A percentile compares a stretch with the other conserved stretches of the same genome.
phyloP scores from a whole-genome alignment of 2,888 invertebrate species.

The Microctonus brassicae region DNA sequence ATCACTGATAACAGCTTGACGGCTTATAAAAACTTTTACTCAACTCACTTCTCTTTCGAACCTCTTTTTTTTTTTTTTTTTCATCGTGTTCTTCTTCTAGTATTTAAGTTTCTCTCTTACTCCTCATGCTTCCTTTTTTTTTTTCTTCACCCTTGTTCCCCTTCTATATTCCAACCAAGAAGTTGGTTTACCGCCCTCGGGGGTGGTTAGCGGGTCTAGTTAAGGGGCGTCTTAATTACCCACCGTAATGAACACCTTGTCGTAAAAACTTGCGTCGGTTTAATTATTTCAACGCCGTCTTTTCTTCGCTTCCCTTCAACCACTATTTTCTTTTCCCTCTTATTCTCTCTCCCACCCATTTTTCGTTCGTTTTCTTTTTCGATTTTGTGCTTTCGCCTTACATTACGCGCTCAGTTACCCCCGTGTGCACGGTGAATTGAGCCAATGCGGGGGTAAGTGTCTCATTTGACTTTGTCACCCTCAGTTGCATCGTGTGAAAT shows the following conservation, averaged over 20 bases:
- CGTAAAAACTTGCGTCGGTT: constrained; percentile 69
- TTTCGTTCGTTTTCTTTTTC: too few relatives aligned
- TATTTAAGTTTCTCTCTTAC: constrained; percentile 35
- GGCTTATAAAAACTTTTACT: constrained; percentile 62
- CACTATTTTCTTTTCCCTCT: too few relatives aligned
- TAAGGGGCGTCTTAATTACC: constrained; percentile 70
- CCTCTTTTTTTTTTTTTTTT: constrained; percentile 14
- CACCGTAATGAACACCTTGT: constrained; percentile 70
- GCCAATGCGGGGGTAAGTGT: not conserved
- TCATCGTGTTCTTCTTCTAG: constrained; percentile 33
- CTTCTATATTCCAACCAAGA: constrained; percentile 57
- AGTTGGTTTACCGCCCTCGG: constrained; percentile 69
- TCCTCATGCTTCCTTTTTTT: constrained; percentile 37
- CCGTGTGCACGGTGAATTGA: constrained; percentile 13
- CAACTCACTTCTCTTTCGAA: not conserved
- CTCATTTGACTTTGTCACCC: not conserved
- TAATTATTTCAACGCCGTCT: constrained; percentile 65
- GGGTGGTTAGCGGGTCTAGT: constrained; percentile 68
- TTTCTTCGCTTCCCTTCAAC: constrained; percentile 44
- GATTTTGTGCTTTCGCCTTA: not conserved
- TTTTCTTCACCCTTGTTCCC: constrained; percentile 33
- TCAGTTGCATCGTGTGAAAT: not conserved
- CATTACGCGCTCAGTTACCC: constrained; percentile 40
- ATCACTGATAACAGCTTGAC: constrained; percentile 64
- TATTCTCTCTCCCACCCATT: too few relatives aligned